These are phyloP conservation scores for Saccostrea glomerata DNA, from an alignment of 1,140 invertebrate species.

Conservation along the genomic window DNA sequence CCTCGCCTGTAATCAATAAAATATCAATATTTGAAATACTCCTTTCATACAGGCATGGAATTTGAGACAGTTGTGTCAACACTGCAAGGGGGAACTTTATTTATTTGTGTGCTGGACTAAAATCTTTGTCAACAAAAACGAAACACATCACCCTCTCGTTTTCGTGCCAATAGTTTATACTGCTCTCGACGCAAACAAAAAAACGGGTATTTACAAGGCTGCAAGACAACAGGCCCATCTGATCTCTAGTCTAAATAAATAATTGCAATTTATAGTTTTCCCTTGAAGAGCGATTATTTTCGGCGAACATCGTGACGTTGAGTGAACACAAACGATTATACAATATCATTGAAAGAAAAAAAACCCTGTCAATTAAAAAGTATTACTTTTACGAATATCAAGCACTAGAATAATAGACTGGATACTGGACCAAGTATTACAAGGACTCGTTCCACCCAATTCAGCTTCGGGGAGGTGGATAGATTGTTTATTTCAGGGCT, in stretches of 20 bases:
- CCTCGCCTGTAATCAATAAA: conserved; percentile 18
- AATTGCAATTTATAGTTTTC: conserved; percentile 42
- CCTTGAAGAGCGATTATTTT: conserved; percentile 44
- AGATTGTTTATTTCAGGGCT: conserved; percentile 28
- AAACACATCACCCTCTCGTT: conserved; percentile 30
- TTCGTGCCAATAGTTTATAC: not conserved
- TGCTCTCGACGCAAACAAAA: conserved; percentile 24
- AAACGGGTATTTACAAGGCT: conserved; percentile 39
- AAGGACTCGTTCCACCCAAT: conserved; percentile 13
- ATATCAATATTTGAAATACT: conserved; percentile 38
- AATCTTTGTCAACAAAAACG: conserved; percentile 42
- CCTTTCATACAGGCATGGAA: conserved; percentile 27
- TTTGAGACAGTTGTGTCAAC: conserved; percentile 31
- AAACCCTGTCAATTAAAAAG: conserved; percentile 35
- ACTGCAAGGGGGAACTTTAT: conserved; percentile 30
- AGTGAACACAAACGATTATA: conserved; percentile 39
- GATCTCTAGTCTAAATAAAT: conserved; percentile 37
- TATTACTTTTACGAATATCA: conserved; percentile 39
- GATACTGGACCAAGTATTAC: conserved; percentile 23
- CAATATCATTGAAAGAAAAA: conserved; percentile 23
- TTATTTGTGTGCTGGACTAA: conserved; percentile 34
- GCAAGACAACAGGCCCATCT: not conserved
- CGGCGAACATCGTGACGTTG: conserved; percentile 30
- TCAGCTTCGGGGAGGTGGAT: conserved; percentile 27
- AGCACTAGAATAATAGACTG: not conserved